These are phyloP conservation scores for Pavo muticus DNA, from an alignment of 2,113 vertebrate genomes.

Conservation along the genomic window DNA sequence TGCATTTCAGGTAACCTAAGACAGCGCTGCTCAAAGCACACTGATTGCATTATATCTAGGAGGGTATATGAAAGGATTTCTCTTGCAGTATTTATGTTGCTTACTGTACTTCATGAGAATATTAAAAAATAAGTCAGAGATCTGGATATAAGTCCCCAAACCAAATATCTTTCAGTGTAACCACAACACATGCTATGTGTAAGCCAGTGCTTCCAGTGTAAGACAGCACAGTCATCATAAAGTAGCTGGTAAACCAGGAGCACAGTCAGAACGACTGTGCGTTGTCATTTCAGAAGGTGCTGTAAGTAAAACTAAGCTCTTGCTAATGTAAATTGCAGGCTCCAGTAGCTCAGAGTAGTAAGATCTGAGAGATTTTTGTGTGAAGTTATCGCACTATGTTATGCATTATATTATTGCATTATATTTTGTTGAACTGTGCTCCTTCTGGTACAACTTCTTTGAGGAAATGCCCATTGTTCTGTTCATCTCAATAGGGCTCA, in stretches of 20 bases:
- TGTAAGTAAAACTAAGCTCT: background rate
- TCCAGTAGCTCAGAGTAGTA: background rate
- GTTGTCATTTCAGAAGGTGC: background rate
- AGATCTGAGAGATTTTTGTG: background rate
- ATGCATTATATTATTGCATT: background rate
- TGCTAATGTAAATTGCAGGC: background rate
- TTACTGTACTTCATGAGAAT: background rate
- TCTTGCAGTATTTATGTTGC: background rate
- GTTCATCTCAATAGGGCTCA: background rate
- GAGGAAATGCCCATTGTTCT: background rate
- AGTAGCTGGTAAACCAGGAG: background rate
- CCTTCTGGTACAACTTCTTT: background rate
- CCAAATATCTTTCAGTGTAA: background rate
- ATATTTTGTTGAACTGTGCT: background rate
- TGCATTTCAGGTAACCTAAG: background rate
- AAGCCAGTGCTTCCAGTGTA: background rate
- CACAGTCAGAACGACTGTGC: background rate
- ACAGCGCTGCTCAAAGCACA: background rate
- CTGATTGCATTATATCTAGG: background rate
- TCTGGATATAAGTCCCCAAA: background rate
- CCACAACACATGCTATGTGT: background rate
- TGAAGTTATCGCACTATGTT: background rate
- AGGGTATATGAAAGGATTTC: background rate
- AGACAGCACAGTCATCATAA: too few relatives aligned
- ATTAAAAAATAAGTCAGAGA: background rate